Percentiles rank a stretch among this genome's conserved stretches.
phyloP scores from a whole-genome alignment of 2,797 vertebrate genomes.

The Cossypha caffra region DNA sequence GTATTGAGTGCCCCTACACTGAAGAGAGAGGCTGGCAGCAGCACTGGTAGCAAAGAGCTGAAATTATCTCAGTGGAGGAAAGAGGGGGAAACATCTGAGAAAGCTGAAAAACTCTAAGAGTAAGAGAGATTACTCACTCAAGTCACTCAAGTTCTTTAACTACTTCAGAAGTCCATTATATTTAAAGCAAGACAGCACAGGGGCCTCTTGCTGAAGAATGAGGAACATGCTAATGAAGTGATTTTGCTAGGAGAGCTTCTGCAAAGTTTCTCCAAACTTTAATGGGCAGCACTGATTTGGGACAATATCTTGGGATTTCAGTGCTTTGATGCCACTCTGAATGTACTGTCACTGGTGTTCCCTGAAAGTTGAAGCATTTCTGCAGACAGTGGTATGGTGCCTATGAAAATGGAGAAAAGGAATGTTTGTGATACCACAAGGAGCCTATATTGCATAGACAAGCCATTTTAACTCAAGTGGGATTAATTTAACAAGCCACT shows the following conservation, averaged over 20 bases:
- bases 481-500: background rate
- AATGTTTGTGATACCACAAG: background rate
- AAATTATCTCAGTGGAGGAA: background rate
- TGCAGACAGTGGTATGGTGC: background rate
- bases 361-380: background rate
- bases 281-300: accelerated
- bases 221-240: background rate
- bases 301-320: background rate
- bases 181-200: background rate
- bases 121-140: background rate
- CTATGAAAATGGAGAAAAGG: background rate
- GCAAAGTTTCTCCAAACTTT: background rate
- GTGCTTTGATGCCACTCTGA: background rate
- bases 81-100: background rate
- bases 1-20: background rate
- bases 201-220: background rate
- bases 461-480: background rate
- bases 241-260: background rate
- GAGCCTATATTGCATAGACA: background rate
- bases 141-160: background rate
- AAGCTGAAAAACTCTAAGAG: background rate
- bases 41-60: background rate
- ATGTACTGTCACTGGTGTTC: background rate
- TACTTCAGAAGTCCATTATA: background rate
- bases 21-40: background rate